Conservation (phyloP, 2,888 invertebrate genomes). For the Melipona bicolor region DNA sequence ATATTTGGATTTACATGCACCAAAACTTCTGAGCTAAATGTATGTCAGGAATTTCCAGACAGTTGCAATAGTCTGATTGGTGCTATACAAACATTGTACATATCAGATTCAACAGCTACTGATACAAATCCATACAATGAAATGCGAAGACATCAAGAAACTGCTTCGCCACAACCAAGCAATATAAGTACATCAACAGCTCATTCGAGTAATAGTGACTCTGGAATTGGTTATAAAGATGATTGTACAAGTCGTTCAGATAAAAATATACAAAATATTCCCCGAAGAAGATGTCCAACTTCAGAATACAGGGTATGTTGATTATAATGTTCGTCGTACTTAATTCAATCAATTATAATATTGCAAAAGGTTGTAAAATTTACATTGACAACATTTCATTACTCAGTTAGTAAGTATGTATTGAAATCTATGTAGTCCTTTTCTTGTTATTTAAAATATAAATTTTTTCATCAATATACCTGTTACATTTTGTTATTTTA, state of each 20-base stretch:
- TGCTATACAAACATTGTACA: slow-evolving; percentile 86
- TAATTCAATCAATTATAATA: neutral
- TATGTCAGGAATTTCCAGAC: slow-evolving; percentile 95
- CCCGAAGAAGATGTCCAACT: slow-evolving; percentile 79
- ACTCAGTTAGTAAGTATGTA: neutral
- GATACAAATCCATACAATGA: slow-evolving; percentile 76
- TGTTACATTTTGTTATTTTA: neutral
- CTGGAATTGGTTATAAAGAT: slow-evolving; percentile 97
- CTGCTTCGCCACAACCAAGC: slow-evolving; percentile 92
- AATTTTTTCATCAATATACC: neutral
- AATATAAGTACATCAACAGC: slow-evolving; percentile 92
- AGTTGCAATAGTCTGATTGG: slow-evolving; percentile 89
- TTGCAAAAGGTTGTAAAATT: neutral
- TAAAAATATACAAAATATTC: slow-evolving; percentile 91
- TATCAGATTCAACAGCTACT: slow-evolving; percentile 78
- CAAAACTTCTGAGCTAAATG: slow-evolving; percentile 90
- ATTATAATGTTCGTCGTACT: neutral
- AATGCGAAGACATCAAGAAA: slow-evolving; percentile 73
- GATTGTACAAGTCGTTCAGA: slow-evolving; percentile 94
- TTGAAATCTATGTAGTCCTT: neutral
- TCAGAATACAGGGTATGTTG: slow-evolving; percentile 62
- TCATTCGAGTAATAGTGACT: slow-evolving; percentile 97
- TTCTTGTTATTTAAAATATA: neutral
- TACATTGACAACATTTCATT: neutral
- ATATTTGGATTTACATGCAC: slow-evolving; percentile 95